Evolutionary conservation across 2,888 invertebrate species (phyloP), one percentile per base, ranked within the genome.

Genomic region (Drosophila diplacantha): DNA sequence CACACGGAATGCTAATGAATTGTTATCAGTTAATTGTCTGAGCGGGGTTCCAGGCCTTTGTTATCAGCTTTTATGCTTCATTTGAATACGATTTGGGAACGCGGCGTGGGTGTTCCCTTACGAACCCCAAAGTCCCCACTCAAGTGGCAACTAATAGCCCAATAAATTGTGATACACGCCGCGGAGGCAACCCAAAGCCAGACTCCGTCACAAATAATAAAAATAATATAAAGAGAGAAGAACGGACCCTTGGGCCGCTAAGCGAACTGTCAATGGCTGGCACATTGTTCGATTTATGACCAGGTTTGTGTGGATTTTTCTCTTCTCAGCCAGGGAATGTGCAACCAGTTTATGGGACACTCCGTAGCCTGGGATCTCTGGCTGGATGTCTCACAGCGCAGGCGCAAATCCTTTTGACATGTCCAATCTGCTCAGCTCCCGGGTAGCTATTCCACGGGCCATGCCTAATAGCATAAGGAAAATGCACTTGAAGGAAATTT

Each of bases 61-160:
- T 63, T 82, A 81, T 79, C 74, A 71, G 70, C 54, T 67, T 57
- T 73, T 73, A 69, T 60, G 77, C 61, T 55, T 69, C 64, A 69
- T 74, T 74, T 71, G 69, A 74, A 65, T 63, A 39, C 49, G 62
- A 57, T 58, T 46, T 50, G 58, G 54, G 38, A 49, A n/a, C 31
- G 18, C 64, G 6, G 69, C 67, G 80, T 83, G 81, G 79, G 83
- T 80, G 79, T 76, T 58, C 70, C 60, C 49, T 24, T 38, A 31
- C 16, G 46, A 34, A 12, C 53, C 53, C 20, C 52, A 34, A 22
- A 46, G 44, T 68, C 61, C 67, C 70, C 70, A 65, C 75, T 75
- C 73, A 76, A 83, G 73, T 76, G 74, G 79, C 83, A 73, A 73
- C 77, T 81, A 81, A 81, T 81, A 72, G 77, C 56, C 75, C 69